Conservation (phyloP, 2,888 invertebrate genomes). For the Nymphalis c-album region DNA sequence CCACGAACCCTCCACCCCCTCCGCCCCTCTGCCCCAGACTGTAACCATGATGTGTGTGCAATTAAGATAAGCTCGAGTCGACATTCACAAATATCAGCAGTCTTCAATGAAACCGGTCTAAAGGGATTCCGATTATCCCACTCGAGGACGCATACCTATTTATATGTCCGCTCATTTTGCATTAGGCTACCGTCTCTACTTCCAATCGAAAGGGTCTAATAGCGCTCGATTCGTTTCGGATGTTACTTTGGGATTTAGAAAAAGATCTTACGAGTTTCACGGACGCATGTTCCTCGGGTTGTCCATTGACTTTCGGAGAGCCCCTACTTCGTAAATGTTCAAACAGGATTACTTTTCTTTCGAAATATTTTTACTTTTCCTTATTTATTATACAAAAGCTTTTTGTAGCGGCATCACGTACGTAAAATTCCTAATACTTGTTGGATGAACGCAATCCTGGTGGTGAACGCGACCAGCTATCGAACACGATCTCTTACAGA, state of each 20-base stretch:
- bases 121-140: conserved; percentile 11
- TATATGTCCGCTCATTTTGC: conserved; percentile 1
- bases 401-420: not conserved
- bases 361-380: no score
- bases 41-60: conserved; percentile 13
- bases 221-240: not conserved
- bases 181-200: not conserved
- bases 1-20: not conserved
- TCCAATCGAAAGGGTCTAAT: conserved; percentile 2
- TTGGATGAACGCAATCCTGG: not conserved
- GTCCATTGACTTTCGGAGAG: not conserved
- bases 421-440: not conserved
- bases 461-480: no score
- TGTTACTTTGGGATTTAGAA: not conserved
- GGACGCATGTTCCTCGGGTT: not conserved
- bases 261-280: not conserved
- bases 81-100: not conserved
- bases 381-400: not conserved
- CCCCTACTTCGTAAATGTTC: not conserved
- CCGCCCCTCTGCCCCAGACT: not conserved
- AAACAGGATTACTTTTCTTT: not conserved
- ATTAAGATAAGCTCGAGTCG: conserved; percentile 11
- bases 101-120: conserved; percentile 12
- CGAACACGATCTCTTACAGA: no score
- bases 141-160: not conserved